Base-by-base conservation (phyloP, 2,888 invertebrate species). In the Nymphalis polychloros region DNA sequence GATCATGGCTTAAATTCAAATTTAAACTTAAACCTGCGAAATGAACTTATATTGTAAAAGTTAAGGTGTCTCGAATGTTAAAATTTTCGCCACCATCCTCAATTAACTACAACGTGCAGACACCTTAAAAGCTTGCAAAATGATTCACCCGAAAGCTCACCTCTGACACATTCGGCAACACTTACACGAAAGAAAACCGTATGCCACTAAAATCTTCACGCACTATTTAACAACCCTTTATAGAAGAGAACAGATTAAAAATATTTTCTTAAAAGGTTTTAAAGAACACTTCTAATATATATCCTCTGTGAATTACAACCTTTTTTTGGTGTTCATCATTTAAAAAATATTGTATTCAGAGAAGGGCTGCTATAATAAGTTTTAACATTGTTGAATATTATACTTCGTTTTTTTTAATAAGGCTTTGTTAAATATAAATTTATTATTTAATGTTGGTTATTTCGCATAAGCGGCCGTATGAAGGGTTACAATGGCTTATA, bases 181-280 rank as follows among this genome's bases (percentile, higher is more conserved):
- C 73, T 75, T 67, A 72, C 72, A 75, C 78, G 75, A 73, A 76
- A 78, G 75, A 75, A 75, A 74, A 79, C 78, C 83, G 79, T 81
- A 80, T 79, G 83, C 83, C 81, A 78, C 79, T 81, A 73, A 79
- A 79, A 82, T 79, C 71, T 81, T 81, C 76, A 81, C 82, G 83
- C 82, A 77, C 84, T 83, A 84, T 84, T 84, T 80, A 81, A 79
- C 78, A 63, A 59, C 74, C 71, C 31, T 27, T 65, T 48, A 61
- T 23, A 64, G 31, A 41, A 17, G 31, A 31, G 59, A 63, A 53
- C 59, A 57, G 59, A 68, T 67, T 63, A 63, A 65, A 67, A 62
- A 41, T 3, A 41, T 13, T 57, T 35, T 47, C 60, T 61, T 49
- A 48, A 61, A 67, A 57, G 35, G 66, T 31, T 61, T 52, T 59